These are phyloP conservation scores for Ahaetulla prasina DNA, from an alignment of 2,113 vertebrate species.

Conservation along the genomic window DNA sequence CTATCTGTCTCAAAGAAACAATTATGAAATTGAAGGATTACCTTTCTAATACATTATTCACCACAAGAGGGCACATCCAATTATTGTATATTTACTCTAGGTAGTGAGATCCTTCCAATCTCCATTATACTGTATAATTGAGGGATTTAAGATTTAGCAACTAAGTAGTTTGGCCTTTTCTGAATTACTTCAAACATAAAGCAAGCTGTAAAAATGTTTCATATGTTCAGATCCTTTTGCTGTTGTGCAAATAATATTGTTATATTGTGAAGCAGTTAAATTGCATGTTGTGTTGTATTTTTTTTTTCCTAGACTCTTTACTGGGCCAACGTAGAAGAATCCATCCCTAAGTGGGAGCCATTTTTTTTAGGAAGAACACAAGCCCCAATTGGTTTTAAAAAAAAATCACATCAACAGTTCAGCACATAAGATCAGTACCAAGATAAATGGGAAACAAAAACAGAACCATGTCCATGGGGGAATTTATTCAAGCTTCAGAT, in stretches of 20 bases:
- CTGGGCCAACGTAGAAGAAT: constrained; percentile 83
- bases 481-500: constrained; percentile 26
- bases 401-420: constrained; percentile 42
- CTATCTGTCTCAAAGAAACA: not conserved
- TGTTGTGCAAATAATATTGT: constrained; percentile 51
- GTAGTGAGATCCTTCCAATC: constrained; percentile 58
- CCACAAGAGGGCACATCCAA: constrained; percentile 77
- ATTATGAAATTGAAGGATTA: constrained; percentile 17
- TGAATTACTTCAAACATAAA: constrained; percentile 58
- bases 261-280: constrained; percentile 60
- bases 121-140: constrained; percentile 52
- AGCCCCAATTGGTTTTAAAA: constrained; percentile 62
- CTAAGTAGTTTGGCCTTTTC: constrained; percentile 59
- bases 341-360: constrained; percentile 80
- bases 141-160: constrained; percentile 63
- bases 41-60: constrained; percentile 43
- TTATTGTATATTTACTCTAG: constrained; percentile 60
- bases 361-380: constrained; percentile 81
- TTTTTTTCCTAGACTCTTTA: constrained; percentile 77
- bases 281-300: constrained; percentile 58
- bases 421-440: constrained; percentile 44
- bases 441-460: constrained; percentile 36
- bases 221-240: constrained; percentile 44
- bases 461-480: constrained; percentile 40
- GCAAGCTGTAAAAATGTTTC: constrained; percentile 42